Evolutionary conservation across 2,797 vertebrate genomes (phyloP), one percentile per base, ranked within the genome.

Genomic region (Periophthalmus magnuspinnatus): DNA sequence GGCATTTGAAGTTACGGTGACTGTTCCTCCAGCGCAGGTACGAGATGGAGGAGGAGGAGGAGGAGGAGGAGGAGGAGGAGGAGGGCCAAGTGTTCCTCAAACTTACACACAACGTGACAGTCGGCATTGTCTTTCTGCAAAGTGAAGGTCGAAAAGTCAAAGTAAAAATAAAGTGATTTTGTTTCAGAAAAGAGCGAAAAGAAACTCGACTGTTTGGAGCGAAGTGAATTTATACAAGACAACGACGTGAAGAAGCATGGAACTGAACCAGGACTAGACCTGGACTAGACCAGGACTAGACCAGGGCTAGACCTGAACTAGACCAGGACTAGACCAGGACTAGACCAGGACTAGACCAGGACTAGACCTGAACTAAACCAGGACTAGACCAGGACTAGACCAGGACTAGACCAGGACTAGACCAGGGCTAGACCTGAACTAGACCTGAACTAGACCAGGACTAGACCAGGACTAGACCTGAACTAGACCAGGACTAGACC

Each of bases 1-100:
- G 78, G 72, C 70, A 78, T 87, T 84, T 86, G 80, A 87, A 82
- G 84, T 63, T 65, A 76, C 56, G 67, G 65, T 77, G 78, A 71
- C n/a, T 78, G 69, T 72, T 76, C 74, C 80, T 81, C 81, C 72
- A 72, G 79, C 83, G 75, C 72, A 69, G 33, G 22, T 8, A 33
- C 33, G 32, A 60, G n/a, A 16, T 5, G 59, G 67, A 59, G 55
- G 69, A 72, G 70, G 47, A 7, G 60, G 69, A 68, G 38, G 38
- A 41, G 13, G 32, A 60, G 10, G 11, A 5, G 57, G 67, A 58
- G 55, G 68, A 72, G 72, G 47, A 7, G 60, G 69, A 70, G 7
- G 68, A 41, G 38, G 63, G 33, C 61, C 13, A 9, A n/a, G 21
- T 7, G 13, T 48, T 71, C 52, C 71, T 69, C 59, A 54, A 61